These are phyloP conservation scores for Venustoraphidia nigricollis DNA, from an alignment of 2,888 invertebrate genomes.

Conservation along the genomic window DNA sequence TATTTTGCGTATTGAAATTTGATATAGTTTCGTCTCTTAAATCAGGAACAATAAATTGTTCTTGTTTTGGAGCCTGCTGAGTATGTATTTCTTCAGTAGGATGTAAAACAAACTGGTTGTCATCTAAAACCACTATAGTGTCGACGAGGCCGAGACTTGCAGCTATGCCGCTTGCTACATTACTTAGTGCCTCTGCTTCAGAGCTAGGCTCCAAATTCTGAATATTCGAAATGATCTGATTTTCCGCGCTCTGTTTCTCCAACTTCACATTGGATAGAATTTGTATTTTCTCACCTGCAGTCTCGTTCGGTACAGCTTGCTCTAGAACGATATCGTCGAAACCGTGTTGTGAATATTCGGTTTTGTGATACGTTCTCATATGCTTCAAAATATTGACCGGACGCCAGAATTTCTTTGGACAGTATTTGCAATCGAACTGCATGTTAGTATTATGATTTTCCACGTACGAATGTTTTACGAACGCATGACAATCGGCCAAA, in stretches of 20 bases:
- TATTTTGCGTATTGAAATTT: slow-evolving; percentile 13
- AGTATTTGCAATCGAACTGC: slow-evolving; percentile 50
- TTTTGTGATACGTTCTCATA: slow-evolving; percentile 47
- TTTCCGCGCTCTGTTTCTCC: slow-evolving; percentile 3
- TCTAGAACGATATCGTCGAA: slow-evolving; percentile 36
- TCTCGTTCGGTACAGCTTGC: slow-evolving; percentile 30
- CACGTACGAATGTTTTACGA: slow-evolving; percentile 8
- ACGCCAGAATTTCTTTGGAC: slow-evolving; percentile 54
- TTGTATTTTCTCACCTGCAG: slow-evolving; percentile 31
- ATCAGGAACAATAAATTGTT: slow-evolving; percentile 27
- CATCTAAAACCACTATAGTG: slow-evolving; percentile 38
- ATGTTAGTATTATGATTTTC: slow-evolving; percentile 8
- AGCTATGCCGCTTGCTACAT: slow-evolving; percentile 39
- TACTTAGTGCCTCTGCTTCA: slow-evolving; percentile 36
- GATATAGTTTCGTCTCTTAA: slow-evolving; percentile 19
- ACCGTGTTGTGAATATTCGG: slow-evolving; percentile 44
- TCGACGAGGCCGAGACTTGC: slow-evolving; percentile 38
- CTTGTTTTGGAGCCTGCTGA: slow-evolving; percentile 11
- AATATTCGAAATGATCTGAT: neutral
- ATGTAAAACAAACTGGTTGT: slow-evolving; percentile 39
- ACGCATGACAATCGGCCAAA: slow-evolving; percentile 22
- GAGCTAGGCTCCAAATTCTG: slow-evolving; percentile 30
- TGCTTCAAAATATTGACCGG: slow-evolving; percentile 56
- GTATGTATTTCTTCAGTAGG: slow-evolving; percentile 17
- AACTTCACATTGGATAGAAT: slow-evolving; percentile 26